Percentiles rank a stretch among this genome's conserved stretches.
Conservation (phyloP, 2,797 vertebrate genomes). For the Discoglossus pictus region DNA sequence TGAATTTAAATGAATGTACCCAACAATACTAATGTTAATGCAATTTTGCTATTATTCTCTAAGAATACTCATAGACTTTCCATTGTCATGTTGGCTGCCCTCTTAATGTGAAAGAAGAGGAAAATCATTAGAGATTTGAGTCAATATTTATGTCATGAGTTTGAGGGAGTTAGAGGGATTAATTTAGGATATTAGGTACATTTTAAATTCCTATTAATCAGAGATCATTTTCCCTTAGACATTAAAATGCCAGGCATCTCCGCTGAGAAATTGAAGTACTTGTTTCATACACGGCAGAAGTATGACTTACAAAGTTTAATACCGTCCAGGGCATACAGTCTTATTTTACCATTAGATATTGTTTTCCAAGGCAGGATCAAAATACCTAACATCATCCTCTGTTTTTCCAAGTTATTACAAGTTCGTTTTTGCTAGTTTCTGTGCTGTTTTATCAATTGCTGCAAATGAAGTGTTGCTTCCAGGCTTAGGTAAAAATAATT, state of each 20-base stretch:
- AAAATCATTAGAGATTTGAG: constrained; percentile 58
- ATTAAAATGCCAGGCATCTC: constrained; percentile 42
- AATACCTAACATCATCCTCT: constrained; percentile 8
- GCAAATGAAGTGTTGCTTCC: no score
- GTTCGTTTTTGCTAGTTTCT: not conserved
- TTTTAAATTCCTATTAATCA: constrained; percentile 50
- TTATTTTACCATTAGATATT: constrained; percentile 19
- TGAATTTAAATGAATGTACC: no score
- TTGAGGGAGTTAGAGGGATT: constrained; percentile 57
- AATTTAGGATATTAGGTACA: constrained; percentile 57
- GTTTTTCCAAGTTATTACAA: constrained; percentile 1
- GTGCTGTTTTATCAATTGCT: not conserved
- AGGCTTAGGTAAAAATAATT: no score
- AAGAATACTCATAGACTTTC: constrained; percentile 25
- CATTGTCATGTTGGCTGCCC: constrained; percentile 37
- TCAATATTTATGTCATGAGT: constrained; percentile 49
- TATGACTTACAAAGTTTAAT: constrained; percentile 37
- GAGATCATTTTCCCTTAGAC: constrained; percentile 56
- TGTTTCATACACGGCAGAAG: constrained; percentile 54
- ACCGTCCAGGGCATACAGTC: constrained; percentile 16
- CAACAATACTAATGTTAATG: not conserved
- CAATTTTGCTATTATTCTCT: constrained; percentile 17
- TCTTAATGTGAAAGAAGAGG: constrained; percentile 45
- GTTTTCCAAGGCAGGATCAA: constrained; percentile 44
- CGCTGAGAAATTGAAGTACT: constrained; percentile 42